Evolutionary conservation across 2,888 invertebrate species (phyloP), one percentile per base, ranked within the genome.

Genomic region (Acrocyrtus sp.): DNA sequence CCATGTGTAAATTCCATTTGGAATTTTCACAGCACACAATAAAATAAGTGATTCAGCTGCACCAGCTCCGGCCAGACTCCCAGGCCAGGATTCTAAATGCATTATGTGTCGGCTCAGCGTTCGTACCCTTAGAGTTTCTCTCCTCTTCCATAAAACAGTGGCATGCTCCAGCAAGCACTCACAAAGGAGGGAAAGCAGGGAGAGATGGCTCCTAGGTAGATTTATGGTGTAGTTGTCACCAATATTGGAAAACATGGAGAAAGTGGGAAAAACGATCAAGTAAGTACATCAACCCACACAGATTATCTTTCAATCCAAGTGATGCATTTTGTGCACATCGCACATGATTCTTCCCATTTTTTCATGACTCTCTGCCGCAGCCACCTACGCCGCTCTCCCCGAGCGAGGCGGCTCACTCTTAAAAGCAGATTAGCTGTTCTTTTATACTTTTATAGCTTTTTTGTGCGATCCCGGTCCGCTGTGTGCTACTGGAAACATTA

Each of bases 241-340:
- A 63, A 63, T 63, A 61, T 51, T 41, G 26, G 53, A 39, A 48
- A 62, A 41, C 43, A 29, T 48, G 50, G 26, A 48, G 48, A 62
- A 62, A 69, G 56, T 61, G 56, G 61, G 69, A 56, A 62, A 69
- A 70, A 57, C 63, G 70, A 70, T 70, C 70, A 70, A 70, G 29
- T 62, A 70, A 70, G 29, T 70, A 51, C 56, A 70, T 70, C 70
- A 70, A 70, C 61, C 47, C 63, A 51, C 63, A 63, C 70, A 70
- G 70, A 70, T 70, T 70, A 70, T 70, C 70, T 63, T 67, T 61
- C 62, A 70, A 54, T 63, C 69, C 29, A 45, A 39, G 51, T 70
- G 63, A 63, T 70, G 70, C 70, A 70, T 57, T 62, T 69, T 67
- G 29, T 54, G 41, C 54, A 69, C 53, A 63, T 47, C 21, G 29